Conservation (phyloP, 2,113 vertebrate genomes). For the Zosterops hypoxanthus region DNA sequence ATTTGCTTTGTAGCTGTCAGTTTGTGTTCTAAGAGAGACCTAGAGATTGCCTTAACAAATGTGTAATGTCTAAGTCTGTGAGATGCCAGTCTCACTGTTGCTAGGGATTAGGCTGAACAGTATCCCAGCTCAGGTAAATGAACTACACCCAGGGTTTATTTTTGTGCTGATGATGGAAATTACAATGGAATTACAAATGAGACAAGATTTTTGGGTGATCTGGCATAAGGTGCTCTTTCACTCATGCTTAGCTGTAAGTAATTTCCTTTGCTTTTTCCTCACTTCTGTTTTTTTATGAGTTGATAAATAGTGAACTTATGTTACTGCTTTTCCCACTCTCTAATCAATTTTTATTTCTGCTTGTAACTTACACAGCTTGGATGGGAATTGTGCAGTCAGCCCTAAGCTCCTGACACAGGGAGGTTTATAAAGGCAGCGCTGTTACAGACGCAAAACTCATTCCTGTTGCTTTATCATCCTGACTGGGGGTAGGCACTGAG, state of each 20-base stretch:
- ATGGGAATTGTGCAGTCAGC: not conserved
- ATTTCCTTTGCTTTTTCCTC: not conserved
- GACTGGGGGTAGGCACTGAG: not conserved
- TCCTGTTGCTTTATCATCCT: not conserved
- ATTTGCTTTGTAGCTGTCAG: not conserved
- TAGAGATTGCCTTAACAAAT: not conserved
- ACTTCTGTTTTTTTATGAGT: not conserved
- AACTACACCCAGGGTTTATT: not conserved
- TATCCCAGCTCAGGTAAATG: not conserved
- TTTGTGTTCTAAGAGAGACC: not conserved
- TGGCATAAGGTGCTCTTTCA: not conserved
- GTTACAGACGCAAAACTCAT: not conserved
- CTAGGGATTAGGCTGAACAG: not conserved
- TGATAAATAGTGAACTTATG: not conserved
- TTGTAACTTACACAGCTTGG: not conserved
- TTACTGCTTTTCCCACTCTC: not conserved
- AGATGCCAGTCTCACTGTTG: not conserved
- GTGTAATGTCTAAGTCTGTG: not conserved
- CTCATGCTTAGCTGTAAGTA: not conserved
- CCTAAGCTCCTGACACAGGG: not conserved
- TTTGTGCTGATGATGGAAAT: not conserved
- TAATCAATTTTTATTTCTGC: not conserved
- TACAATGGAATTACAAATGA: not conserved
- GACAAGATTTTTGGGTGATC: not conserved
- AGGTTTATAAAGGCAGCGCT: not conserved